phyloP scores from a whole-genome alignment of 2,113 vertebrate genomes.

The Catagonus wagneri region DNA sequence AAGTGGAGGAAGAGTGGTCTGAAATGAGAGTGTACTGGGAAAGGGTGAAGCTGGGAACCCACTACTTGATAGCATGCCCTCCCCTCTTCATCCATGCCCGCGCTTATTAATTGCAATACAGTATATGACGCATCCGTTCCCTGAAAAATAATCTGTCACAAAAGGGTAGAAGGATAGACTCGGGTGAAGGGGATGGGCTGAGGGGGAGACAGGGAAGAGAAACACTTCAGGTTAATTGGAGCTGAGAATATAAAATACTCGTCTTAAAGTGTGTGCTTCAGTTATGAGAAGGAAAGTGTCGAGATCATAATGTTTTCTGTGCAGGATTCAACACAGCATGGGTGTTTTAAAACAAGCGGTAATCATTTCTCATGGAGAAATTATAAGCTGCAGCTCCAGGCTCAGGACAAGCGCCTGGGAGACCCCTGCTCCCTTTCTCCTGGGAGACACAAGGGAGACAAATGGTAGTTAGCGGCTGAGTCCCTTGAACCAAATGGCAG shows the following conservation, averaged over 20 bases:
- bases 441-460: slow-evolving; percentile 41
- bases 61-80: slow-evolving; percentile 66
- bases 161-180: slow-evolving; percentile 55
- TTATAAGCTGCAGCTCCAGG: slow-evolving; percentile 63
- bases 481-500: slow-evolving; percentile 44
- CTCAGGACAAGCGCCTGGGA: slow-evolving; percentile 63
- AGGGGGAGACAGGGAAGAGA: slow-evolving; percentile 66
- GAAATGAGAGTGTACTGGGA: slow-evolving; percentile 65
- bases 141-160: slow-evolving; percentile 12
- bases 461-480: neutral
- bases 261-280: slow-evolving; percentile 80
- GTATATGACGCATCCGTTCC: neutral
- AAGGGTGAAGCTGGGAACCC: slow-evolving; percentile 67
- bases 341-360: slow-evolving; percentile 82
- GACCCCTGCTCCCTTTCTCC: slow-evolving; percentile 54
- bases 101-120: slow-evolving; percentile 28
- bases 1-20: slow-evolving; percentile 69
- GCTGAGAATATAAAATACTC: slow-evolving; percentile 83
- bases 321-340: slow-evolving; percentile 78
- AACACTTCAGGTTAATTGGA: slow-evolving; percentile 83
- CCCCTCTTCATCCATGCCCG: slow-evolving; percentile 63
- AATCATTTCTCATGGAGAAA: slow-evolving; percentile 73
- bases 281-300: slow-evolving; percentile 53
- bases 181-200: neutral
- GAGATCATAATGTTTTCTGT: slow-evolving; percentile 80